Base-by-base conservation (phyloP, 2,113 vertebrate genomes). In the Lynx canadensis region DNA sequence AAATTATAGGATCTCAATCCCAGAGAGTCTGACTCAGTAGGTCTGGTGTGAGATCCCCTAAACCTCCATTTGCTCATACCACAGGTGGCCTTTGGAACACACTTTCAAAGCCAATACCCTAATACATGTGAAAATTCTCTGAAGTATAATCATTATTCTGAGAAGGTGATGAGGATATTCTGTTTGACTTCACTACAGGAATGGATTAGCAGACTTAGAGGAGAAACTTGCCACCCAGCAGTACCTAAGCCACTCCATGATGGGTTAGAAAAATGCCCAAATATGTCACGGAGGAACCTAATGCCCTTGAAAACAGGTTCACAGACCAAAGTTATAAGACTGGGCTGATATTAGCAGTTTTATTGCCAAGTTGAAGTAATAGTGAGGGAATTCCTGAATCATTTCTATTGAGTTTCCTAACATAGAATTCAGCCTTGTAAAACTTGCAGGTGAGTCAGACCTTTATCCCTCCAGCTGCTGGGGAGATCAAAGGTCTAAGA, bases 381-480 rank as follows among this genome's bases (percentile, higher is more conserved):
- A 80, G 36, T n/a, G 83, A 96, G 90, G 95, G 95, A 95, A 96
- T 94, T 92, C 79, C 88, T 97, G 88, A 93, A 91, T 95, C 76
- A 92, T 97, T 98, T 99, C 94, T 98, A 97, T 91, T 95, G 86
- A 95, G 89, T 95, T 96, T 97, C 96, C 96, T 98, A 97, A 97
- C 86, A 93, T 94, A 97, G 92, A 95, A 97, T 92, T 98, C 80
- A 97, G 93, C 94, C 79, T 96, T 91, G 94, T 94, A 96, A 98
- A 97, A 98, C 84, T 94, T 97, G 83, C 68, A 95, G 80, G 93
- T 97, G 90, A 97, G 89, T 94, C 98, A 97, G 97, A 97, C 92
- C 90, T 98, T 97, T 91, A 95, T 97, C 85, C 74, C 78, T 0
- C 86, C 91, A 96, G 96, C 94, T 97, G 81, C 94, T 98, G 93